Evolutionary conservation across 1,140 invertebrate genomes (phyloP).

Genomic region (Drosophila chauvacae): DNA sequence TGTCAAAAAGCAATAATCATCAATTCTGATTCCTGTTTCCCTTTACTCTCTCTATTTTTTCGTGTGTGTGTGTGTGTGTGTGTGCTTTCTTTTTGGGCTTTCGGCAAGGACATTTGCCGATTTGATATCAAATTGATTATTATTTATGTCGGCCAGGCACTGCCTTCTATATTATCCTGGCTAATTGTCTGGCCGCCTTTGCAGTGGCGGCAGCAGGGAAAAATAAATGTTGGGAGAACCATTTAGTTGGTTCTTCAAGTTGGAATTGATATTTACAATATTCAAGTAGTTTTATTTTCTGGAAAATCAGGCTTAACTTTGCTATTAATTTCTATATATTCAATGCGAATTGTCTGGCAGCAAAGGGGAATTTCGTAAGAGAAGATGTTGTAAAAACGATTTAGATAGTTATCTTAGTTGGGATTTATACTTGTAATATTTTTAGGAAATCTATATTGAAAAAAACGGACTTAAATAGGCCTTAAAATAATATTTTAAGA

Average conservation of each 20-base stretch:
- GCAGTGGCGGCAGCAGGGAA: background rate
- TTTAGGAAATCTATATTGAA: too few relatives aligned
- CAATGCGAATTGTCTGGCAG: too few relatives aligned
- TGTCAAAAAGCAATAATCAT: constrained; percentile 85
- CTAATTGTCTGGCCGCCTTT: constrained; percentile 46
- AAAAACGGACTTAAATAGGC: too few relatives aligned
- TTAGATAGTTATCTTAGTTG: too few relatives aligned
- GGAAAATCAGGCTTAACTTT: too few relatives aligned
- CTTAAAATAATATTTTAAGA: background rate
- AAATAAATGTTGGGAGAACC: too few relatives aligned
- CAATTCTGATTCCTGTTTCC: constrained; percentile 80
- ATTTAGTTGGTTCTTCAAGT: background rate
- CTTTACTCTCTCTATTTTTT: background rate
- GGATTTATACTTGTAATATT: too few relatives aligned
- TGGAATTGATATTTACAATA: background rate
- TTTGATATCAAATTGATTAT: constrained; percentile 84
- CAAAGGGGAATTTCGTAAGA: too few relatives aligned
- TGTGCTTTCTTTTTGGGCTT: constrained; percentile 1
- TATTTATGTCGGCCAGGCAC: constrained; percentile 67
- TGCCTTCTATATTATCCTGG: constrained; percentile 2
- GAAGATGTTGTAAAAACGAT: too few relatives aligned
- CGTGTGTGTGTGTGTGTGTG: background rate
- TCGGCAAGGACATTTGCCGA: constrained; percentile 47
- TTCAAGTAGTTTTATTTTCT: background rate
- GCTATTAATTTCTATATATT: too few relatives aligned